Base-by-base conservation (phyloP, 2,113 vertebrate species). In the Vidua chalybeata region DNA sequence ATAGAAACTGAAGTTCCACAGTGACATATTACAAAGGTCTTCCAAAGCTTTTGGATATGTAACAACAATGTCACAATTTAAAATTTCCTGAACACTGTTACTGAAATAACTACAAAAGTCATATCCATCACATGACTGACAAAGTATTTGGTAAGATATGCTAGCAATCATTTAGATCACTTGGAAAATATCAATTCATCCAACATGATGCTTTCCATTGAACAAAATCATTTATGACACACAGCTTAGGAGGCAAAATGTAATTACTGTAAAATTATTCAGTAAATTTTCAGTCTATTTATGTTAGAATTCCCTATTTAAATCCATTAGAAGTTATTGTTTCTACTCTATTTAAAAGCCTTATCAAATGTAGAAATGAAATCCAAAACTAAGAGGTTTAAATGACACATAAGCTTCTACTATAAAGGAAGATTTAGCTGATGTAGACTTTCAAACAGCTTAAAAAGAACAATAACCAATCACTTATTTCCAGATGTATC, bases 351-450 rank as follows among this genome's bases (percentile, higher is more conserved):
- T 77, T 92, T 81, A 78, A 95, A 96, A 92, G 48, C 4, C 41
- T 78, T 97, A 85, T 74, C n/a, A 93, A 87, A 85, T 43, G 45
- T 31, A 83, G 75, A 92, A 74, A 94, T 61, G 2, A 87, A 92
- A 91, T 66, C 39, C 63, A 95, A 89, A 54, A 87, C 81, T 83
- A 73, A 86, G 73, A 83, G 28, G 51, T 91, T 91, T 85, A 91
- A 85, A 93, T 86, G 46, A 85, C 72, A 92, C 46, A 84, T 48
- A 82, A 75, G 12, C 13, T 93, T 68, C 71, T 82, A n/a, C 35
- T 77, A 55, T 19, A 62, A 89, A 45, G 54, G n/a, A 84, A 90
- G 45, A 59, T 58, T 33, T 87, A 63, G 33, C 55, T 85, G 51
- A 94, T 54, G 13, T 2, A 75, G 28, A 61, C 8, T 41, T 79